Base-by-base conservation (phyloP, 2,888 invertebrate species). In the Apodemia mormo region DNA sequence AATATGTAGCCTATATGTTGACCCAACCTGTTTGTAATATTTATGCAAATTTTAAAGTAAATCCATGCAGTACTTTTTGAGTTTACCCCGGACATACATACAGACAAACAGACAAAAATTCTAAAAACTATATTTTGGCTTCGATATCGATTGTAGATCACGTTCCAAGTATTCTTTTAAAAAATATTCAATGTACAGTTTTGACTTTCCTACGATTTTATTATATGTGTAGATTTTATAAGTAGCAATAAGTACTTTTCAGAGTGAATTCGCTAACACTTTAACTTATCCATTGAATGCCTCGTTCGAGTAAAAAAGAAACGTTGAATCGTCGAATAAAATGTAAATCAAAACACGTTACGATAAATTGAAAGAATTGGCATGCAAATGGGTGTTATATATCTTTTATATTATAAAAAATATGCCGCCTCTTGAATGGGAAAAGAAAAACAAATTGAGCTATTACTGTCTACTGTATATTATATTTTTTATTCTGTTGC, bases 301-400 rank as follows among this genome's bases (percentile, higher is more conserved):
- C 61, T 6, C 61, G 64, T 12, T 64, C 37, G 37, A 37, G 64
- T 64, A 33, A 33, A n/a, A 22, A 33, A 64, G 37, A 37, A 64
- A 64, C 64, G 64, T 37, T 64, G 64, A 64, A 64, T 64, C 37
- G 64, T 37, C 14, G 37, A 64, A 64, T 64, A 64, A 64, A 64
- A 64, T 64, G 64, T 64, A 64, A 64, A 64, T 64, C 37, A 37
- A 37, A 64, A 33, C n/a, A 33, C 12, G 64, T 64, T 37, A 64
- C 37, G 37, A n/a, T 64, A 64, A 64, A 64, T 64, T 64, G 61
- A 37, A 64, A 64, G 61, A 7, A 64, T 61, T 37, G 61, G 37
- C 61, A 61, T 61, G 61, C 61, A 7, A 33, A 61, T 61, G 33
- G 14, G 7, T 7, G 61, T 61, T 33, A 61, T 58, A 30, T 61